These are phyloP conservation scores for Drosophila tsacasi DNA, from an alignment of 1,140 invertebrate genomes.

Conservation along the genomic window DNA sequence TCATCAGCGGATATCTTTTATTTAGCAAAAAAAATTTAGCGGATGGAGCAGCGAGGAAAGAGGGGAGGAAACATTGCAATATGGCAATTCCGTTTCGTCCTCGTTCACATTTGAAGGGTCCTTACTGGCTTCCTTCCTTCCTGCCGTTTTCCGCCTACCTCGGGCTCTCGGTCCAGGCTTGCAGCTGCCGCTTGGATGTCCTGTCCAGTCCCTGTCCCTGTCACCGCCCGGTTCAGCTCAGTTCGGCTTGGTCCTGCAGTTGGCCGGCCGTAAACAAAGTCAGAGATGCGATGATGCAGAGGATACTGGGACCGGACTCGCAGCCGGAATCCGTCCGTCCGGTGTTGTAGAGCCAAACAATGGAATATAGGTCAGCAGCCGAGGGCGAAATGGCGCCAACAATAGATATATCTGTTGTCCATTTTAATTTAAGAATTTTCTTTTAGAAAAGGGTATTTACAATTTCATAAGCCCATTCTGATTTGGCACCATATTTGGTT, in stretches of 20 bases:
- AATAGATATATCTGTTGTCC: conserved; percentile 28
- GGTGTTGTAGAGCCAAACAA: conserved; percentile 37
- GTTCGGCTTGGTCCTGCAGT: conserved; percentile 42
- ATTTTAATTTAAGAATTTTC: conserved; percentile 27
- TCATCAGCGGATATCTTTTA: conserved; percentile 55
- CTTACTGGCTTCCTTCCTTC: conserved; percentile 68
- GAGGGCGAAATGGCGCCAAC: conserved; percentile 28
- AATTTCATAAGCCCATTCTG: background rate
- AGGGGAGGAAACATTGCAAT: conserved; percentile 58
- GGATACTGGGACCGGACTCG: conserved; percentile 47
- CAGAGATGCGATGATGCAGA: conserved; percentile 41
- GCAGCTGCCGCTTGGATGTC: conserved; percentile 32
- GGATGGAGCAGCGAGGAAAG: conserved; percentile 4
- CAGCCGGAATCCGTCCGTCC: conserved; percentile 46
- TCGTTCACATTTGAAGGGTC: conserved; percentile 69
- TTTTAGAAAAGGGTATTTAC: conserved; percentile 22
- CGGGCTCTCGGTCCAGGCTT: background rate
- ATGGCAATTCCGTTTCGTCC: conserved; percentile 69
- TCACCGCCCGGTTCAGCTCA: conserved; percentile 2
- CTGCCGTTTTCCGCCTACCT: conserved; percentile 9
- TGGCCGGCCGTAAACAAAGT: conserved; percentile 60
- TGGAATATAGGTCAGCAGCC: conserved; percentile 59
- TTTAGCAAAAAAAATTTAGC: conserved; percentile 44
- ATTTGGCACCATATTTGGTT: conserved; percentile 13
- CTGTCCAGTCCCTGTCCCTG: conserved; percentile 9